Percentiles rank a stretch among this genome's conserved stretches.
Conservation (phyloP, 1,140 invertebrate species). For the Dreissena rostriformis region DNA sequence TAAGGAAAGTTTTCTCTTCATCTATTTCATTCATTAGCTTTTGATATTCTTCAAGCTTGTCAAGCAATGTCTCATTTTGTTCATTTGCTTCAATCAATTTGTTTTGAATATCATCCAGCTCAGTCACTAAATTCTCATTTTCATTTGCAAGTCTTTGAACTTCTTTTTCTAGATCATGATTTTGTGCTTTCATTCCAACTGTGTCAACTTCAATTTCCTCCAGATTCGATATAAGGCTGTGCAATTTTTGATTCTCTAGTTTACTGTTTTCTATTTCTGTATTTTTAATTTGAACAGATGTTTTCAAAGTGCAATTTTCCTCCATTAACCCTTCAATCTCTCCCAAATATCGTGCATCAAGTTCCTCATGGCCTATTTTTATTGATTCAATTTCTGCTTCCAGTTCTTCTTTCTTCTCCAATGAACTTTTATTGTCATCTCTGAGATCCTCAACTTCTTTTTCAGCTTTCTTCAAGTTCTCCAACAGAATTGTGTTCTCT, state of each 20-base stretch:
- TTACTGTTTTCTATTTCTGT: slow-evolving; percentile 23
- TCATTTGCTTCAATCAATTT: slow-evolving; percentile 49
- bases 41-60: slow-evolving; percentile 48
- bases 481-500: slow-evolving; percentile 11
- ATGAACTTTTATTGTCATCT: slow-evolving; percentile 8
- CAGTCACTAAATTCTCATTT: slow-evolving; percentile 59
- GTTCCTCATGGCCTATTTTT: slow-evolving; percentile 11
- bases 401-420: slow-evolving; percentile 18
- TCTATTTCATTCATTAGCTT: slow-evolving; percentile 24
- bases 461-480: slow-evolving; percentile 1
- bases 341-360: slow-evolving; percentile 19
- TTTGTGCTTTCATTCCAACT: slow-evolving; percentile 58
- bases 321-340: slow-evolving; percentile 57
- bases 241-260: slow-evolving; percentile 30
- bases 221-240: slow-evolving; percentile 30
- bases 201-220: slow-evolving; percentile 53
- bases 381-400: slow-evolving; percentile 21
- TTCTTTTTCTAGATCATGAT: slow-evolving; percentile 45
- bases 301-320: slow-evolving; percentile 53
- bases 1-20: slow-evolving; percentile 21
- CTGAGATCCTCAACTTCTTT: slow-evolving; percentile 21
- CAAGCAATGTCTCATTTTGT: slow-evolving; percentile 43
- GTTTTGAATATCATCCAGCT: slow-evolving; percentile 52
- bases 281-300: slow-evolving; percentile 55
- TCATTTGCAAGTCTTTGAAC: slow-evolving; percentile 50